Percentiles rank a stretch among this genome's conserved stretches.
These are phyloP conservation scores for Xanthia togata DNA, from an alignment of 2,888 invertebrate species.

Conservation along the genomic window DNA sequence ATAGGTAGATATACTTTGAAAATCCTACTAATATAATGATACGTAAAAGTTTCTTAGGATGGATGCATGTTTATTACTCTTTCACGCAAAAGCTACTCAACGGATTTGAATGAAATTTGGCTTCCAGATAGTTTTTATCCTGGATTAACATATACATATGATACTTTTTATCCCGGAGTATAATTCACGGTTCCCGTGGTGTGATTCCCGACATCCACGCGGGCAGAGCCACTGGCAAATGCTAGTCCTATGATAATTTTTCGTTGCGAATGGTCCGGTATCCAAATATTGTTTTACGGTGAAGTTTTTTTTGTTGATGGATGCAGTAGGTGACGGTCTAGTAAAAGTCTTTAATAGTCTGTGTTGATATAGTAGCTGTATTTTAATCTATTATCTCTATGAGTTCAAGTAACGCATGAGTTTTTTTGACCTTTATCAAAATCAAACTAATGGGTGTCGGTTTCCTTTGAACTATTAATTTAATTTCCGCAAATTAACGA, in stretches of 20 bases:
- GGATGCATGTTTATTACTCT: too few species aligned
- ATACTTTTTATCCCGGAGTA: too few species aligned
- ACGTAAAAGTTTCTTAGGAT: too few species aligned
- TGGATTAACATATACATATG: too few species aligned
- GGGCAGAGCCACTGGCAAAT: too few species aligned
- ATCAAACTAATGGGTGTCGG: not conserved
- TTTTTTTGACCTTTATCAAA: not conserved
- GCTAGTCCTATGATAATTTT: too few species aligned
- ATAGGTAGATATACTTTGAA: not conserved
- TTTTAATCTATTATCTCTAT: not conserved
- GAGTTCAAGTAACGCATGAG: not conserved
- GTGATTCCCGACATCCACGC: too few species aligned
- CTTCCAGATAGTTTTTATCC: too few species aligned
- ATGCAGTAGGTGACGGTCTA: not conserved
- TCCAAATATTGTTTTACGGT: not conserved
- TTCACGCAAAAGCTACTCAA: too few species aligned
- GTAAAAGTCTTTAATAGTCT: not conserved
- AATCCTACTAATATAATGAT: too few species aligned
- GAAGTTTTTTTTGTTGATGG: not conserved
- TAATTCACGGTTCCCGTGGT: too few species aligned
- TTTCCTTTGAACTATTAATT: constrained; percentile 12
- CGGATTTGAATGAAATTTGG: too few species aligned
- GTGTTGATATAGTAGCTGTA: not conserved
- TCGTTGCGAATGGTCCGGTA: not conserved
- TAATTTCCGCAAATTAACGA: constrained; percentile 33